phyloP scores from a whole-genome alignment of 1,140 invertebrate species.

The Calliphora vicina region DNA sequence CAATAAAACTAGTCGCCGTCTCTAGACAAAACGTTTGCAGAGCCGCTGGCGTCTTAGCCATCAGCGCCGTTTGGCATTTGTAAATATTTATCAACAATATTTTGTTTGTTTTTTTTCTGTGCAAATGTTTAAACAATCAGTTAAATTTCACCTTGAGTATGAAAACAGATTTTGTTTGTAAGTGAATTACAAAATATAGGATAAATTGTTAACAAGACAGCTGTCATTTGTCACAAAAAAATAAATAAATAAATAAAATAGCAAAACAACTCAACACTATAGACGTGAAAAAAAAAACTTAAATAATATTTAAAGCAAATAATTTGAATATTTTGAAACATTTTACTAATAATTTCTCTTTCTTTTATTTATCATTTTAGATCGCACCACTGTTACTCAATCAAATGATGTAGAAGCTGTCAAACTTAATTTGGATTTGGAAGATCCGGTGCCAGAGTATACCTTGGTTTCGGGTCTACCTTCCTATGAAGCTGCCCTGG shows the following conservation, averaged over 20 bases:
- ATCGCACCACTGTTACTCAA: constrained; percentile 55
- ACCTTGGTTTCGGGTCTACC: constrained; percentile 71
- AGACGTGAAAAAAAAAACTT: no score
- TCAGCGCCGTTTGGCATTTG: no score
- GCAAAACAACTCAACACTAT: background rate
- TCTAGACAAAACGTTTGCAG: no score
- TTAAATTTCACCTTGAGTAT: no score
- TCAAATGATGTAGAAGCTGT: constrained; percentile 52
- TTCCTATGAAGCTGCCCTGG: constrained; percentile 70
- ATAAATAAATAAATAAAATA: background rate
- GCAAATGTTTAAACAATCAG: no score
- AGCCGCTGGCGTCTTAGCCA: no score
- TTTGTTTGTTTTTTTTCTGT: no score
- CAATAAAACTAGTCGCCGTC: no score
- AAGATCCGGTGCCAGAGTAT: constrained; percentile 70
- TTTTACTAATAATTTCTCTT: background rate
- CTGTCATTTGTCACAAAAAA: background rate
- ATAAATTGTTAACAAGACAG: no score
- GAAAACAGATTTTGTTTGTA: no score
- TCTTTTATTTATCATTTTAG: constrained; percentile 39
- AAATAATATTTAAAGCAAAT: background rate
- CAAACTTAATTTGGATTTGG: constrained; percentile 54
- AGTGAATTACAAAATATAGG: no score
- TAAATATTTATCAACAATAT: no score
- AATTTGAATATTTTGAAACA: background rate